Conservation (phyloP, 2,113 vertebrate genomes). For the Sarotherodon lohbergeri region DNA sequence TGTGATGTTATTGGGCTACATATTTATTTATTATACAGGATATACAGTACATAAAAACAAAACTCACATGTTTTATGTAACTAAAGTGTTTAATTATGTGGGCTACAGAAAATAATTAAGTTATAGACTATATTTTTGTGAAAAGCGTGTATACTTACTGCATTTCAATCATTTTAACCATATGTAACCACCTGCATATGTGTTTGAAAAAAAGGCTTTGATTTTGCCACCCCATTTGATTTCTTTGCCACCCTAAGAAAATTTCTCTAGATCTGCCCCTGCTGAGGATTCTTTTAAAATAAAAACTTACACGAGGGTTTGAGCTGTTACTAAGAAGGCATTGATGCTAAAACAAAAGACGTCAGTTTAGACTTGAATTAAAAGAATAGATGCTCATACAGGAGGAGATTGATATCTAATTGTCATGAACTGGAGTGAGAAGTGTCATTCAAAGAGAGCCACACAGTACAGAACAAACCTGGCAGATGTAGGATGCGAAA, state of each 20-base stretch:
- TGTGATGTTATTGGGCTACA: neutral
- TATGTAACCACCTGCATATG: neutral
- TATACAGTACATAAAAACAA: neutral
- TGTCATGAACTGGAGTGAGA: neutral
- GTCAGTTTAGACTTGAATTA: neutral
- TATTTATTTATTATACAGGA: neutral
- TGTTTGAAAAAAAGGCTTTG: neutral
- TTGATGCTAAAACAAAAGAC: neutral
- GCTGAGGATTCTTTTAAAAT: neutral
- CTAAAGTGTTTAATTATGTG: neutral
- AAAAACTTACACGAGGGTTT: neutral
- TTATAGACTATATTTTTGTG: neutral
- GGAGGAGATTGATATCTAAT: neutral
- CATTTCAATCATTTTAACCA: neutral
- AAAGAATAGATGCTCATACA: neutral
- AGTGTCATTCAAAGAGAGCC: neutral
- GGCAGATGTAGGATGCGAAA: neutral
- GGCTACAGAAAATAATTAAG: neutral
- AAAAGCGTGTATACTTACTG: neutral
- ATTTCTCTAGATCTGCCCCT: neutral
- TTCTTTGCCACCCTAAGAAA: neutral
- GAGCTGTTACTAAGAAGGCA: neutral
- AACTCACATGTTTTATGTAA: neutral
- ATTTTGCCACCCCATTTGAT: neutral
- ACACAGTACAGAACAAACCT: neutral